These are phyloP conservation scores for Drosophila auraria DNA, from an alignment of 1,140 invertebrate species.

Conservation along the genomic window DNA sequence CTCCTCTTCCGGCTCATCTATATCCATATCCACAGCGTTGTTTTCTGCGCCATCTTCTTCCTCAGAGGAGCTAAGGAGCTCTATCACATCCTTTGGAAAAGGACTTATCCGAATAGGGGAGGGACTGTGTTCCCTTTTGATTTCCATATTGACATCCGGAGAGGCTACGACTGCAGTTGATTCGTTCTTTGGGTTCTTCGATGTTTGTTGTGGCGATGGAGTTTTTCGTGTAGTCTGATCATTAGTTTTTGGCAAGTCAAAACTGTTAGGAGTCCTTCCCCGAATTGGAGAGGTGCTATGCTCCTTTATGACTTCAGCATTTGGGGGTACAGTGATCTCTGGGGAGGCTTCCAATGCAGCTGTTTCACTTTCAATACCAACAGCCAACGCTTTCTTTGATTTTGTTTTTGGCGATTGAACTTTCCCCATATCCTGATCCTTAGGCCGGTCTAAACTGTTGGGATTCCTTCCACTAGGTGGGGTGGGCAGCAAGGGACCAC, in stretches of 20 bases:
- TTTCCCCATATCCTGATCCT: not conserved
- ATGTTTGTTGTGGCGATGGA: not conserved
- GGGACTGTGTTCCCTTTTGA: constrained; percentile 2
- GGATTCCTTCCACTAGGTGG: not conserved
- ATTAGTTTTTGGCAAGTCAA: not conserved
- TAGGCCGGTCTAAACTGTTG: not conserved
- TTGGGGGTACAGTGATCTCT: not conserved
- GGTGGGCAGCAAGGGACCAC: not conserved
- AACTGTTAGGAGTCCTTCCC: too few relatives aligned
- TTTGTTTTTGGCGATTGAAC: not conserved
- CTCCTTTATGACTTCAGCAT: constrained; percentile 3
- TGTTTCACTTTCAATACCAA: not conserved
- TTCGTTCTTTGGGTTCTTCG: not conserved
- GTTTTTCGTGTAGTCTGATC: not conserved
- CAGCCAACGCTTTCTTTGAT: not conserved
- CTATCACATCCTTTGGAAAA: constrained; percentile 16
- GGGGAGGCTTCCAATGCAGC: not conserved
- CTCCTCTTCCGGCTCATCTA: constrained; percentile 6
- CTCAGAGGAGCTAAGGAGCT: constrained; percentile 57
- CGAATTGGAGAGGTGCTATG: not conserved
- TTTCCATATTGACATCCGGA: not conserved
- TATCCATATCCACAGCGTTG: constrained; percentile 15
- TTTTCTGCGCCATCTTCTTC: constrained; percentile 5
- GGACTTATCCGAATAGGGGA: constrained; percentile 1
- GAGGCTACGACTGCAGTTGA: not conserved